Conservation (phyloP, 2,797 vertebrate genomes). For the Parauchenoglanis punctatus region DNA sequence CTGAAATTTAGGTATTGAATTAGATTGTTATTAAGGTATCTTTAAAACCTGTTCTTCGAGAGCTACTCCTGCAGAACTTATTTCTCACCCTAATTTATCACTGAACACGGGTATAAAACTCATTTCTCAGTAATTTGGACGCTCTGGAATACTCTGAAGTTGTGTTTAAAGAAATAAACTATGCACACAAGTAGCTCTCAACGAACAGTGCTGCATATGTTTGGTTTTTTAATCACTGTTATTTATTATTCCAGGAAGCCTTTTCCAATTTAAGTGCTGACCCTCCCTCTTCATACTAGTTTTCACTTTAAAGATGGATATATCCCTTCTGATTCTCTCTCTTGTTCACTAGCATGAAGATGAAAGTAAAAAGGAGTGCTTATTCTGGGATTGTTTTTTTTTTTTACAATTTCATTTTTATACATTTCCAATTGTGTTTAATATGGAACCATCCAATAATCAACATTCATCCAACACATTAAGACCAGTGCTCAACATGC, state of each 20-base stretch:
- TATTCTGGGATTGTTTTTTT: slow-evolving; percentile 32
- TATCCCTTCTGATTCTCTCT: neutral
- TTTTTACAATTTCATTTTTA: slow-evolving; percentile 20
- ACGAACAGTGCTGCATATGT: neutral
- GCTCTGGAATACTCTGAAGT: neutral
- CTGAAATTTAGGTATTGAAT: slow-evolving; percentile 13
- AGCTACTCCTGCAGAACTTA: neutral
- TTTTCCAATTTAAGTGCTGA: slow-evolving; percentile 47
- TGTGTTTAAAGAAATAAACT: slow-evolving; percentile 5
- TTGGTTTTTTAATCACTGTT: neutral
- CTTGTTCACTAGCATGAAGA: slow-evolving; percentile 14
- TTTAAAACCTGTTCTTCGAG: slow-evolving; percentile 8
- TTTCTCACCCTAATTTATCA: neutral
- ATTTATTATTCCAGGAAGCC: slow-evolving; percentile 26
- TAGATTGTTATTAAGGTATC: neutral
- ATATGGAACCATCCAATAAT: slow-evolving; percentile 36
- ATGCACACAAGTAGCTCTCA: neutral
- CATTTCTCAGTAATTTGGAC: neutral
- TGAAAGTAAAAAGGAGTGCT: slow-evolving; percentile 27
- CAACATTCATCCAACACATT: slow-evolving; percentile 56
- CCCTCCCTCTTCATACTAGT: slow-evolving; percentile 41
- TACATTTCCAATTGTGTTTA: slow-evolving; percentile 40
- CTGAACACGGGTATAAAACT: neutral
- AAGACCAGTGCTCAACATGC: slow-evolving; percentile 78
- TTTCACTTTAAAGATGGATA: neutral